Conservation (phyloP, 2,113 vertebrate genomes). For the Columba livia region DNA sequence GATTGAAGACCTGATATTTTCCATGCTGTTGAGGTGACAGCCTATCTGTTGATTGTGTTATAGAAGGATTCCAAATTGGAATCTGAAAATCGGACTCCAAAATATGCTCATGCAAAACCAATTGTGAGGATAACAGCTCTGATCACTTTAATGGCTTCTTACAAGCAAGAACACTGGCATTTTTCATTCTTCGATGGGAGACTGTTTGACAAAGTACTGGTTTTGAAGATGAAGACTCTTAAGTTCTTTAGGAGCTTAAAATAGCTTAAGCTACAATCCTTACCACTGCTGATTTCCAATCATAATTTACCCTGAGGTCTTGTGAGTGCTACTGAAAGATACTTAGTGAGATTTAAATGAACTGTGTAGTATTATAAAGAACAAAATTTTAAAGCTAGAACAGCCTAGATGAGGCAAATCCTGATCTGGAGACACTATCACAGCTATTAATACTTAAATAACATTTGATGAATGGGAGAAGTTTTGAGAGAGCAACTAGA, state of each 20-base stretch:
- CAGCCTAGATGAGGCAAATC: neutral
- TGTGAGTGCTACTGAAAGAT: neutral
- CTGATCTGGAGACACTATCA: neutral
- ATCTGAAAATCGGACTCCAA: neutral
- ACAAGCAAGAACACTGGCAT: neutral
- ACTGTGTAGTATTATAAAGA: neutral
- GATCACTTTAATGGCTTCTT: neutral
- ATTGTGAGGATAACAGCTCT: neutral
- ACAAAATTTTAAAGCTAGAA: neutral
- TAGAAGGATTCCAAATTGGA: neutral
- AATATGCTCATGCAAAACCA: neutral
- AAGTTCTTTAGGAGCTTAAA: neutral
- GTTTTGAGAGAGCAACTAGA: neutral
- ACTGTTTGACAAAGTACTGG: neutral
- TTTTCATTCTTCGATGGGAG: neutral
- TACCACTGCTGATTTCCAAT: neutral
- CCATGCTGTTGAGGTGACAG: neutral
- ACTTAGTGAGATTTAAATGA: rapidly evolving
- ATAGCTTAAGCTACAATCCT: neutral
- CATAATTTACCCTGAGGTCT: neutral
- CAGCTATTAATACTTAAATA: neutral
- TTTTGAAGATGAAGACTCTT: neutral
- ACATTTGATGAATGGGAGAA: neutral
- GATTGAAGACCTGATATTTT: neutral
- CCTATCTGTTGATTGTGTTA: neutral